phyloP scores from a whole-genome alignment of 2,888 invertebrate genomes.

The Synanthedon tipuliformis region DNA sequence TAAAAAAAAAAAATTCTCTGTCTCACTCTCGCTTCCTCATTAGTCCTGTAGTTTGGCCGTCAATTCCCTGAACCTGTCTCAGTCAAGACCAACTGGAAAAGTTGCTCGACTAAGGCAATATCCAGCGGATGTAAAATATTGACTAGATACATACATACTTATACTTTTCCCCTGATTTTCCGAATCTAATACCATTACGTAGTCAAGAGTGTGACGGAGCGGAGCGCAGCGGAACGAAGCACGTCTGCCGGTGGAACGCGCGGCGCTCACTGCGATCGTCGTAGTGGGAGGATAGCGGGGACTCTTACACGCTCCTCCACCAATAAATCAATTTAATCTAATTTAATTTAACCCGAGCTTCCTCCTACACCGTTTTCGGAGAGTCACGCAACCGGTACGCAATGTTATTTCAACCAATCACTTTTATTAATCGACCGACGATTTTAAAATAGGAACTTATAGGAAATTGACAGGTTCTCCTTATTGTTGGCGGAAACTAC shows the following conservation, averaged over 20 bases:
- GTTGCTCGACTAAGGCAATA: no score
- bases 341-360: conserved; percentile 62
- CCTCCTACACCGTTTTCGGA: conserved; percentile 33
- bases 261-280: conserved; percentile 10
- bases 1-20: no score
- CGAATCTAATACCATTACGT: conserved; percentile 60
- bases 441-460: conserved; percentile 1
- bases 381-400: conserved; percentile 44
- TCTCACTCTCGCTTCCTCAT: no score
- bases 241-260: conserved; percentile 9
- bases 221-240: conserved; percentile 40
- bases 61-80: no score
- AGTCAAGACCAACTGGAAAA: no score
- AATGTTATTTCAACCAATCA: conserved; percentile 21
- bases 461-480: background rate
- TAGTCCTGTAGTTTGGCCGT: no score
- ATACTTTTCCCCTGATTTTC: conserved; percentile 49
- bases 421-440: conserved; percentile 3
- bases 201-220: conserved; percentile 44
- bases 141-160: no score
- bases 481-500: no score
- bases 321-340: conserved; percentile 69
- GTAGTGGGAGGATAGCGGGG: conserved; percentile 17
- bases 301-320: conserved; percentile 40
- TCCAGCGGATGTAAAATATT: no score